Conservation (phyloP, 2,888 invertebrate species). For the Ecliptopera silaceata region DNA sequence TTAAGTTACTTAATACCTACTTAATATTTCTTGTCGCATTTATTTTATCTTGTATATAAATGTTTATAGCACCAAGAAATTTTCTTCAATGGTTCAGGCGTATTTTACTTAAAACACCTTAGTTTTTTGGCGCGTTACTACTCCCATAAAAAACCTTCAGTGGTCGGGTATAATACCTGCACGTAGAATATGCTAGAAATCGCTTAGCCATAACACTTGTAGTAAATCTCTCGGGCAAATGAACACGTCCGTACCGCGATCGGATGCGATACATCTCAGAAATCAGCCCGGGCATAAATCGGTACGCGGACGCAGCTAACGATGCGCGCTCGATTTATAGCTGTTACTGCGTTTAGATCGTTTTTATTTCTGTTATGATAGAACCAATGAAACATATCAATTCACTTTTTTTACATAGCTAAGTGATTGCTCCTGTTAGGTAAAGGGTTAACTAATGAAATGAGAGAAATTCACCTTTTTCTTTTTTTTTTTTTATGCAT, state of each 20-base stretch:
- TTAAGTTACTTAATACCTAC: too few species aligned
- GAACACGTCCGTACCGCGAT: slow-evolving; percentile 64
- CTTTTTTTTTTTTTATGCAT: too few species aligned
- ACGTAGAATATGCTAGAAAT: slow-evolving; percentile 8
- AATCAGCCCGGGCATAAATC: slow-evolving; percentile 62
- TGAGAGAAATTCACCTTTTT: too few species aligned
- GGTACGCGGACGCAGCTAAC: slow-evolving; percentile 58
- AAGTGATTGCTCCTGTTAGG: too few species aligned
- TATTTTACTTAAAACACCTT: not conserved
- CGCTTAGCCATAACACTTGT: slow-evolving; percentile 19
- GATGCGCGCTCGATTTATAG: slow-evolving; percentile 56
- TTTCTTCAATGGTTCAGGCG: too few species aligned
- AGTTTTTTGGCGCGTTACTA: not conserved
- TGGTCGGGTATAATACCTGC: not conserved
- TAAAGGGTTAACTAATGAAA: too few species aligned
- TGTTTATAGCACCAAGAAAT: too few species aligned
- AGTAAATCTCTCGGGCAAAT: slow-evolving; percentile 63
- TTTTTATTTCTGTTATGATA: slow-evolving; percentile 30
- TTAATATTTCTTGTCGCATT: too few species aligned
- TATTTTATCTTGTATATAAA: too few species aligned
- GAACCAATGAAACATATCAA: too few species aligned
- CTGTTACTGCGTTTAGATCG: slow-evolving; percentile 32
- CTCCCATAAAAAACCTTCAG: too few species aligned
- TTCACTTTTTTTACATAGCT: too few species aligned
- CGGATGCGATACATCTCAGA: slow-evolving; percentile 68